phyloP scores from a whole-genome alignment of 2,888 invertebrate genomes.

The Drosophila recens region DNA sequence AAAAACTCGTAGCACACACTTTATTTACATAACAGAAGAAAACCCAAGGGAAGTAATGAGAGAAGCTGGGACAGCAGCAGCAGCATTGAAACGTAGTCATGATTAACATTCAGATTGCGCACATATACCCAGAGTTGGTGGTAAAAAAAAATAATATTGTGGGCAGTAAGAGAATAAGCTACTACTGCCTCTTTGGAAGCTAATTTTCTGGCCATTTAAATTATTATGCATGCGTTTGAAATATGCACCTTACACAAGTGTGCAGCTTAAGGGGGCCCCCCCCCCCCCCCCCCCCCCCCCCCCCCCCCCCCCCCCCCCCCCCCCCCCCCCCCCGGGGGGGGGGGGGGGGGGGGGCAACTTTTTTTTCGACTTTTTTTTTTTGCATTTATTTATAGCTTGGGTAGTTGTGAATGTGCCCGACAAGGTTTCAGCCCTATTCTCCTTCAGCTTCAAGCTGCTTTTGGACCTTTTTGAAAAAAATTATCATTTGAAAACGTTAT shows the following conservation, averaged over 20 bases:
- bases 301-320: too few relatives aligned
- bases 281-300: too few relatives aligned
- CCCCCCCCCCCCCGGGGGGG: too few relatives aligned
- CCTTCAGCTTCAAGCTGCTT: too few relatives aligned
- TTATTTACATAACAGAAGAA: constrained; percentile 61
- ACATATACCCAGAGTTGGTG: constrained; percentile 11
- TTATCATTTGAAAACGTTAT: too few relatives aligned
- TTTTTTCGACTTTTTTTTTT: too few relatives aligned
- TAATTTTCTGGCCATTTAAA: constrained; percentile 36
- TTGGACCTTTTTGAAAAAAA: too few relatives aligned
- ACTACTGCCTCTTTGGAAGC: not conserved
- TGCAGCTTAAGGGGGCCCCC: too few relatives aligned
- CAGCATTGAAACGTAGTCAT: constrained; percentile 62
- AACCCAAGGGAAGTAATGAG: constrained; percentile 35
- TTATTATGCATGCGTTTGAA: constrained; percentile 54
- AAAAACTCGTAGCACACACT: constrained; percentile 58
- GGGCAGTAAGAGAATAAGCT: constrained; percentile 8
- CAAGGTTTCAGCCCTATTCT: too few relatives aligned
- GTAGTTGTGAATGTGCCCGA: too few relatives aligned
- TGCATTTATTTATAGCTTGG: too few relatives aligned
- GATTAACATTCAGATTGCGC: constrained; percentile 70
- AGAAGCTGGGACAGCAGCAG: constrained; percentile 14
- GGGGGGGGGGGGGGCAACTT: too few relatives aligned
- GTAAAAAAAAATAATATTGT: constrained; percentile 1
- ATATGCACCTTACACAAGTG: constrained; percentile 46